Conservation (phyloP, 2,113 vertebrate genomes). For the Porphyrio hochstetteri region DNA sequence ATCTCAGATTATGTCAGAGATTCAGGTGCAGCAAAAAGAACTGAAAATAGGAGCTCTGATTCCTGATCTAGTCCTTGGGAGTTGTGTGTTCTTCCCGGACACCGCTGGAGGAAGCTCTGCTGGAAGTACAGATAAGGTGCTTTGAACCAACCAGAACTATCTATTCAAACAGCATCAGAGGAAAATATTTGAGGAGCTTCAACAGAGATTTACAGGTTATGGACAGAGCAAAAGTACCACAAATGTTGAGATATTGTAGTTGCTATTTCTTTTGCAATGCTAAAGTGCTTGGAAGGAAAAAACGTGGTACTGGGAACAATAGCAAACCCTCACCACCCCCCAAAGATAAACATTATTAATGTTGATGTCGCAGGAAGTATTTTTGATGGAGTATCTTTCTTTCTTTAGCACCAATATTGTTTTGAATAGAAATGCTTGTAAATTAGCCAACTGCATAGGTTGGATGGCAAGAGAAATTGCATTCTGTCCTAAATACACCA, state of each 20-base stretch:
- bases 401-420: neutral
- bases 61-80: neutral
- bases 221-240: neutral
- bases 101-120: neutral
- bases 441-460: neutral
- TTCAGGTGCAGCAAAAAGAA: neutral
- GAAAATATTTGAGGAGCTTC: neutral
- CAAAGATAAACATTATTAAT: neutral
- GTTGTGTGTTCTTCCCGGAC: neutral
- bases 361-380: neutral
- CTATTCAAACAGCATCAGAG: neutral
- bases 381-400: neutral
- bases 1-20: neutral
- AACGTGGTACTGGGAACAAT: neutral
- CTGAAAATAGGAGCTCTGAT: neutral
- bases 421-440: neutral
- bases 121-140: neutral
- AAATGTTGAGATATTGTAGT: neutral
- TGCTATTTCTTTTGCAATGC: neutral
- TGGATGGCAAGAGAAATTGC: neutral
- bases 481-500: neutral
- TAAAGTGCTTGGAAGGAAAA: neutral
- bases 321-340: neutral
- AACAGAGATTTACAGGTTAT: neutral
- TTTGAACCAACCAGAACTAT: neutral